Conservation (phyloP, 2,888 invertebrate species). For the Cataglyphis altisquamis region DNA sequence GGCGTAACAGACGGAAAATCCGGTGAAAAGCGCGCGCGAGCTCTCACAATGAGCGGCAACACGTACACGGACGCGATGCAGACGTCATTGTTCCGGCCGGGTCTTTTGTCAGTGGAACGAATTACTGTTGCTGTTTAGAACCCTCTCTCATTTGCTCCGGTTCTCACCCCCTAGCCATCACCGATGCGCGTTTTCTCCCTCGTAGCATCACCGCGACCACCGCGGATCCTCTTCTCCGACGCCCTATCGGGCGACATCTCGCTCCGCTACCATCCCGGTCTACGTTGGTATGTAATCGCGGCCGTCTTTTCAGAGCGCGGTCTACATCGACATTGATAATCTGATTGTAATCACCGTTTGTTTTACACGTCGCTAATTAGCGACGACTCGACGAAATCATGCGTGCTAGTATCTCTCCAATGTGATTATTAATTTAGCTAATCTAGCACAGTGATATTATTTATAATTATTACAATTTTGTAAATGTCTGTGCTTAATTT, state of each 20-base stretch:
- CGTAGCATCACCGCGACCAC: constrained; percentile 1
- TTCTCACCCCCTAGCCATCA: constrained; percentile 56
- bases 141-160: constrained; percentile 51
- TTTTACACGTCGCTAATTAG: constrained; percentile 31
- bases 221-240: constrained; percentile 25
- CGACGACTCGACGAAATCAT: background rate
- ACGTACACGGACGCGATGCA: constrained; percentile 61
- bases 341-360: constrained; percentile 23
- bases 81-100: constrained; percentile 76
- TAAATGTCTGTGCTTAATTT: background rate
- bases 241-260: background rate
- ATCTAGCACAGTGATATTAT: background rate
- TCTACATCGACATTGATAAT: constrained; percentile 13
- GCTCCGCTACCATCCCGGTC: constrained; percentile 13
- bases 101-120: constrained; percentile 80
- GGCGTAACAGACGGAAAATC: constrained; percentile 69
- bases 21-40: constrained; percentile 66
- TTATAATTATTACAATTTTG: background rate
- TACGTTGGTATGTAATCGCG: background rate
- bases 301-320: background rate
- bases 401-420: background rate
- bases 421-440: background rate
- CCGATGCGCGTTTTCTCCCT: constrained; percentile 50
- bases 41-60: constrained; percentile 58
- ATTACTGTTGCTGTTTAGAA: constrained; percentile 81